Percentiles rank a stretch among this genome's conserved stretches.
These are phyloP conservation scores for Sinosuthora webbiana DNA, from an alignment of 2,113 vertebrate genomes.

Conservation along the genomic window DNA sequence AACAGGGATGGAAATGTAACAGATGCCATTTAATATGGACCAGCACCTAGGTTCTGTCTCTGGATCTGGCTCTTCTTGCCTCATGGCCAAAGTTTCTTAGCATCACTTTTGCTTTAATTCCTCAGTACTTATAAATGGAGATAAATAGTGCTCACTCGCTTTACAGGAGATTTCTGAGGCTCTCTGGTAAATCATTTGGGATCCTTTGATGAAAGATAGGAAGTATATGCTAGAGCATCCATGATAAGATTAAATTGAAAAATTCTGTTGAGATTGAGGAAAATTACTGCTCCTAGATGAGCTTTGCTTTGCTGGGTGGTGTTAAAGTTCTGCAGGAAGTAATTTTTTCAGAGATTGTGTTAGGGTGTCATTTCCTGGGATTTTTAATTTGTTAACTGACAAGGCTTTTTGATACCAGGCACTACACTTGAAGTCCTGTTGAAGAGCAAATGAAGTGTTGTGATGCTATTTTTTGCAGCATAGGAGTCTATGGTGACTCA, in stretches of 20 bases:
- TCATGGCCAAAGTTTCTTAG: neutral
- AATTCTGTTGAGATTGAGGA: neutral
- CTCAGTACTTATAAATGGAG: neutral
- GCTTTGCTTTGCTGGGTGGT: neutral
- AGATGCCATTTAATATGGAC: slow-evolving; percentile 61
- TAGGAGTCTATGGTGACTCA: slow-evolving; percentile 39
- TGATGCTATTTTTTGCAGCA: slow-evolving; percentile 37
- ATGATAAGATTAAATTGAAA: neutral
- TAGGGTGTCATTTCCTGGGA: slow-evolving; percentile 10
- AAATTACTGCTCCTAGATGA: neutral
- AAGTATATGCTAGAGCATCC: neutral
- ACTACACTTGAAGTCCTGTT: slow-evolving; percentile 32
- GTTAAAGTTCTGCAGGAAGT: neutral
- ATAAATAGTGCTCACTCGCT: neutral
- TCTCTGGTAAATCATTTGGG: neutral
- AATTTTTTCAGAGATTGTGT: neutral
- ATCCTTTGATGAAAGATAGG: neutral
- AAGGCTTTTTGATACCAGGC: slow-evolving; percentile 30
- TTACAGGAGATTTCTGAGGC: neutral
- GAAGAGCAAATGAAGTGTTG: slow-evolving; percentile 43
- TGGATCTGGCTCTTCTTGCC: slow-evolving; percentile 8
- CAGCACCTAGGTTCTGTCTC: slow-evolving; percentile 40
- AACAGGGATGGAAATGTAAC: slow-evolving; percentile 53
- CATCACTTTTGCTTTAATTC: slow-evolving; percentile 1
- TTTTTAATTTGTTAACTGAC: slow-evolving; percentile 20